Base-by-base conservation (phyloP, 2,888 invertebrate genomes). In the Lymantria monacha region DNA sequence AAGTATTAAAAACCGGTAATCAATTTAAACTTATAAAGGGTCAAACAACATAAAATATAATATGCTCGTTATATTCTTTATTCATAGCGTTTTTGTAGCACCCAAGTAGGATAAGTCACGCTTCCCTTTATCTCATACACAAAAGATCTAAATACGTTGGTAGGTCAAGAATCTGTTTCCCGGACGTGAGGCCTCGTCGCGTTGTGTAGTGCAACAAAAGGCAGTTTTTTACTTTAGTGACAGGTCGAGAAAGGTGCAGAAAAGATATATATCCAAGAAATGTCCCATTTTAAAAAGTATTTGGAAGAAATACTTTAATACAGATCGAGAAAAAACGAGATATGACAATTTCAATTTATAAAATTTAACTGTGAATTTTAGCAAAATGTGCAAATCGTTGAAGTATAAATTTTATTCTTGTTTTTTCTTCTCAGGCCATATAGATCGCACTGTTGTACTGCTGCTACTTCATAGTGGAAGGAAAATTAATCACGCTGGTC, bases 91-190 rank as follows among this genome's bases (percentile, higher is more conserved):
- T 76, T 71, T 58, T 65, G 56, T 65, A 60, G 61, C 55, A 57
- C 70, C 69, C 72, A 64, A 80, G 82, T 77, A 74, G 79, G 79
- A 83, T 85, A 82, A 82, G 87, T 86, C 88, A 88, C 85, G 86
- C 76, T 79, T 80, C 79, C 79, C 73, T 83, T 85, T 87, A 81
- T 85, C 66, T 76, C 61, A 59, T 55, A 71, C 60, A 90, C 90
- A 90, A 90, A 88, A 83, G 87, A 78, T 81, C 85, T 84, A 84
- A 85, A 88, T 82, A 81, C 79, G 81, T 74, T 70, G 83, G 77
- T 82, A 83, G 90, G 90, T 91, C 90, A 90, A 90, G 89, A 85
- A 87, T 80, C 75, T 76, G 83, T 79, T 79, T 87, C 88, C 89
- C 88, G 90, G 89, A 88, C 86, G 85, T 77, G 74, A 71, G 76